Evolutionary conservation across 2,888 invertebrate genomes (phyloP).

Genomic region (Phasia obesa): DNA sequence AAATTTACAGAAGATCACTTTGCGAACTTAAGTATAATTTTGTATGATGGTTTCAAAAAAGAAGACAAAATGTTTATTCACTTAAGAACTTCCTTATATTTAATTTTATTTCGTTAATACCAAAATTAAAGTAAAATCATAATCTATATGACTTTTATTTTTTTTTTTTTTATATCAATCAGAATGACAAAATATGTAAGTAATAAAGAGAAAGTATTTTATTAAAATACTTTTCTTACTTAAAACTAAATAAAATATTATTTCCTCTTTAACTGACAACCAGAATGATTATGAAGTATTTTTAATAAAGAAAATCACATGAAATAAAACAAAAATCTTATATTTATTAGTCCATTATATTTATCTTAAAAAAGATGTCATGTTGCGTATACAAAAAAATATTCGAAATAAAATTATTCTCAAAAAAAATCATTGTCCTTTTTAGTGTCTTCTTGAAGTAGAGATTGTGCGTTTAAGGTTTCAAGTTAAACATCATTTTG

Average conservation of each 20-base stretch:
- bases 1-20: too few species aligned
- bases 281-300: background rate
- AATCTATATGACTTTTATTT: background rate
- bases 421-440: conserved; percentile 24
- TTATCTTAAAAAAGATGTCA: conserved; percentile 10
- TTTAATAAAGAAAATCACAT: background rate
- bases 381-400: background rate
- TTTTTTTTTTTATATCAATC: background rate
- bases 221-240: background rate
- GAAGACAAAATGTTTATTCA: too few species aligned
- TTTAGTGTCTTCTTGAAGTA: background rate
- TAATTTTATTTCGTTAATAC: too few species aligned
- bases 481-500: conserved; percentile 14
- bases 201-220: background rate
- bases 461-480: background rate
- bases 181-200: background rate
- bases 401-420: too few species aligned
- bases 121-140: background rate
- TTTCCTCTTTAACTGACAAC: background rate
- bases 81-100: too few species aligned
- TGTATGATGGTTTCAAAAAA: too few species aligned
- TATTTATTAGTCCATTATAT: background rate
- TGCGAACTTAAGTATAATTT: too few species aligned
- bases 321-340: background rate
- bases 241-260: background rate